Evolutionary conservation across 2,113 vertebrate species (phyloP).

Genomic region (Puffinus mauretanicus): DNA sequence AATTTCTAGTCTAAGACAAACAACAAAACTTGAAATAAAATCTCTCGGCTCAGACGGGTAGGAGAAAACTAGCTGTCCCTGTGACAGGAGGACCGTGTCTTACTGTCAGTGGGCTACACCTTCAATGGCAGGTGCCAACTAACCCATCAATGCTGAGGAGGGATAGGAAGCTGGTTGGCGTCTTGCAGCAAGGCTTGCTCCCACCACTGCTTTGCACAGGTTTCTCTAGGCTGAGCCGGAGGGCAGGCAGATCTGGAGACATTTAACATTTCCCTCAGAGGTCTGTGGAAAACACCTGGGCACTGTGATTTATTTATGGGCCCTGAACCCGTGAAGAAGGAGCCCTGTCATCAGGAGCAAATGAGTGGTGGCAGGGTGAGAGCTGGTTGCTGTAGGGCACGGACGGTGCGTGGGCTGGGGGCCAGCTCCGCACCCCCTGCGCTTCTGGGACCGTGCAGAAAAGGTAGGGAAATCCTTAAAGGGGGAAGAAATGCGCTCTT

Average conservation of each 20-base stretch:
- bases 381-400: background rate
- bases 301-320: background rate
- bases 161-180: rapidly evolving
- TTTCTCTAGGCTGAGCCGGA: background rate
- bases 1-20: background rate
- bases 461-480: background rate
- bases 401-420: background rate
- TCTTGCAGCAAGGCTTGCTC: background rate
- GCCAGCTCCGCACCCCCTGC: background rate
- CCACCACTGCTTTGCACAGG: background rate
- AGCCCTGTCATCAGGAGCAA: background rate
- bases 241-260: background rate
- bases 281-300: background rate
- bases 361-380: background rate
- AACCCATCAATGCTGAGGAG: background rate
- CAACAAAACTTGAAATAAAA: no score
- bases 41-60: background rate
- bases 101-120: rapidly evolving
- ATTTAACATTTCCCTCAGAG: background rate
- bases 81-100: background rate
- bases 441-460: background rate
- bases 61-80: background rate
- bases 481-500: rapidly evolving
- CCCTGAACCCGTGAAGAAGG: rapidly evolving
- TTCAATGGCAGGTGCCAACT: background rate